phyloP scores from a whole-genome alignment of 1,140 invertebrate species.

The Gerris buenoi region DNA sequence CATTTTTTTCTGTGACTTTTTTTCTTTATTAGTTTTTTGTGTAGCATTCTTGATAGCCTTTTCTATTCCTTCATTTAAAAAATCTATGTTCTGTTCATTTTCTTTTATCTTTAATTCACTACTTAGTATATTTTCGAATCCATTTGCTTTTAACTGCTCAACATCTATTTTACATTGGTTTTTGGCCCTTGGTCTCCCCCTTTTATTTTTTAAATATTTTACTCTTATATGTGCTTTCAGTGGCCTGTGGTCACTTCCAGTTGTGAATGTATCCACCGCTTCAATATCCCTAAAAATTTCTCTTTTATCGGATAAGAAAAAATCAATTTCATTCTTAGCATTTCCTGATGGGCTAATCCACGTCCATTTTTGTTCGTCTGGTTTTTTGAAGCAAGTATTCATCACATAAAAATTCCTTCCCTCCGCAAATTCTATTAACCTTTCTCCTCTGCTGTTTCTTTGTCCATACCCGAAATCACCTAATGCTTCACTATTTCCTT shows the following conservation, averaged over 20 bases:
- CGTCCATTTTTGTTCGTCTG: not conserved
- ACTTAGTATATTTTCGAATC: not conserved
- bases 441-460: not conserved
- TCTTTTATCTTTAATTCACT: not conserved
- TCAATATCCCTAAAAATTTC: not conserved
- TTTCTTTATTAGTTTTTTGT: not conserved
- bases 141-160: not conserved
- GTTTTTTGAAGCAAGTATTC: constrained; percentile 25
- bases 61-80: not conserved
- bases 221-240: not conserved
- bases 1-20: not conserved
- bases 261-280: not conserved
- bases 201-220: not conserved
- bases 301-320: not conserved
- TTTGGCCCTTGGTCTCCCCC: not conserved
- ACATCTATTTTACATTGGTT: not conserved
- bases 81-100: not conserved
- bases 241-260: not conserved
- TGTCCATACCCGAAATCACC: not conserved
- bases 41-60: not conserved
- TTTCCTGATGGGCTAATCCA: not conserved
- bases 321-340: not conserved
- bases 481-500: not conserved
- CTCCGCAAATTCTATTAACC: constrained; percentile 23
- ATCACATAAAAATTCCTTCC: constrained; percentile 23